Conservation (phyloP, 2,113 vertebrate genomes). For the Athene noctua region DNA sequence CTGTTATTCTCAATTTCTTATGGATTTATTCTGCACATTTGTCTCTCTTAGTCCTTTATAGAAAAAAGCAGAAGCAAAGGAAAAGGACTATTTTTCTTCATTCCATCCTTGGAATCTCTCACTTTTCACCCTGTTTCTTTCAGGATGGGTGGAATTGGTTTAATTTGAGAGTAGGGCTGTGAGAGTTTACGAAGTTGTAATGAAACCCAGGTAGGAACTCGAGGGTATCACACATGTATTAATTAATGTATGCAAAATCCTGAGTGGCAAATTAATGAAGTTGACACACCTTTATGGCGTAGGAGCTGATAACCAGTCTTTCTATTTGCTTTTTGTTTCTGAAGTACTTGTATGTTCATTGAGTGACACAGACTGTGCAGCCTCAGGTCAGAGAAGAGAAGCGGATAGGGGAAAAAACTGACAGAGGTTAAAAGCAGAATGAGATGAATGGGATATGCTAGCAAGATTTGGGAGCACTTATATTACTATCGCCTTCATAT, state of each 20-base stretch:
- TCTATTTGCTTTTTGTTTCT: neutral
- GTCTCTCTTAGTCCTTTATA: neutral
- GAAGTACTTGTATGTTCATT: neutral
- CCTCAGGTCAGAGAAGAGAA: neutral
- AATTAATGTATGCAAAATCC: neutral
- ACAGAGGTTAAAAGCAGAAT: neutral
- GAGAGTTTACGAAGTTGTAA: too few species aligned
- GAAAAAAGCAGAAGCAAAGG: neutral
- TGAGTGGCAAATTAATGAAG: neutral
- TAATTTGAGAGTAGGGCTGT: neutral
- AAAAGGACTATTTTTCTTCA: neutral
- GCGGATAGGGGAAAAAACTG: neutral
- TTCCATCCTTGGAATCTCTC: neutral
- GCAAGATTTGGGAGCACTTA: neutral
- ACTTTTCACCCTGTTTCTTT: neutral
- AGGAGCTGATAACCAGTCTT: neutral
- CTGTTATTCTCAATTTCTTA: neutral
- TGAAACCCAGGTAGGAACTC: neutral
- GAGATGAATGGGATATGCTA: too few species aligned
- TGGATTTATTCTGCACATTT: neutral
- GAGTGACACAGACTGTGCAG: neutral
- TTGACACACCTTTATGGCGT: neutral
- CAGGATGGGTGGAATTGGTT: neutral
- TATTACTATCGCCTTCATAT: neutral
- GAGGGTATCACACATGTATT: neutral